Evolutionary conservation across 2,888 invertebrate genomes (phyloP).

Genomic region (Drosophila rellima): DNA sequence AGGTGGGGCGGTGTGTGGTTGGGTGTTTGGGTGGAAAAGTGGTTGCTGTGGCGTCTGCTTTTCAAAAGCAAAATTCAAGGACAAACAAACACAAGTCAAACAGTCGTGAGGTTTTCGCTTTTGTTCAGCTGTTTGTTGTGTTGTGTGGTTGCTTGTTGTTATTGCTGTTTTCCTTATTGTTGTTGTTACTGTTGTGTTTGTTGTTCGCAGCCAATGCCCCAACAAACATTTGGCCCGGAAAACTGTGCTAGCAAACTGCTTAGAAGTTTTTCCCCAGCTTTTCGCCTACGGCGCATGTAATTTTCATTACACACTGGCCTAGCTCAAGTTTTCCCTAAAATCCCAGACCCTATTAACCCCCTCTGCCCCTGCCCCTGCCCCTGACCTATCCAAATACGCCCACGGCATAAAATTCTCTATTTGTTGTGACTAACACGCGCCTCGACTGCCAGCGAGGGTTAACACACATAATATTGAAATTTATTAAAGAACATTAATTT

Average conservation of each 20-base stretch:
- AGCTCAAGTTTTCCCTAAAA: constrained; percentile 21
- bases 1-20: neutral
- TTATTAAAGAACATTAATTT: neutral
- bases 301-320: constrained; percentile 66
- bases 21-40: neutral
- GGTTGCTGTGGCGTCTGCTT: constrained; percentile 55
- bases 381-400: constrained; percentile 10
- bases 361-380: neutral
- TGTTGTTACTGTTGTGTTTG: constrained; percentile 21
- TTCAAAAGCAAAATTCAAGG: constrained; percentile 76
- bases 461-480: neutral
- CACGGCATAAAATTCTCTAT: constrained; percentile 27
- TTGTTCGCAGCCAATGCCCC: constrained; percentile 9
- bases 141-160: constrained; percentile 37
- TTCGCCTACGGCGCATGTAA: constrained; percentile 66
- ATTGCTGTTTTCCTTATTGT: constrained; percentile 5
- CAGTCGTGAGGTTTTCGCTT: constrained; percentile 68
- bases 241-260: constrained; percentile 59
- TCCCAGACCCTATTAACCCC: constrained; percentile 32
- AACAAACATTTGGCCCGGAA: constrained; percentile 65
- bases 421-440: constrained; percentile 61
- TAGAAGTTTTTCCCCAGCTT: constrained; percentile 63
- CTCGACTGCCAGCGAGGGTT: constrained; percentile 36
- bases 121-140: constrained; percentile 41
- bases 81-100: constrained; percentile 81